Evolutionary conservation across 2,113 vertebrate genomes (phyloP), one percentile per base, ranked within the genome.

Genomic region (Mugil cephalus): DNA sequence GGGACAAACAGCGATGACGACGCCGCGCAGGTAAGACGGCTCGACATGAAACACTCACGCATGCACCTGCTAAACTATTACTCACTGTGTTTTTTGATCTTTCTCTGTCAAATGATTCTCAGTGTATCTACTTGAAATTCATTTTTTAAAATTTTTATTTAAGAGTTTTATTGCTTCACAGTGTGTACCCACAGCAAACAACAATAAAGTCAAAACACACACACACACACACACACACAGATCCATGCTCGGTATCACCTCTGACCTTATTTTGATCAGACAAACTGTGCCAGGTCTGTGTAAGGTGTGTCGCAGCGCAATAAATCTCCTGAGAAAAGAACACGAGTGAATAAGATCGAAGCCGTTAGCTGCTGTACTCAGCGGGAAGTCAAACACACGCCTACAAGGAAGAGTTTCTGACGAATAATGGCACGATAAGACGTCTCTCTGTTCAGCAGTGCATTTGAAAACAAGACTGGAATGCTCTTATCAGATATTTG

Each of bases 281-380:
- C 72, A 80, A 82, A 82, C 79, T 86, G 64, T 86, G 80, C 77
- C 87, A 85, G 56, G 43, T 75, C 40, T 18, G 12, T 46, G 42
- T n/a, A 77, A 87, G 90, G 90, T 68, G 90, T 87, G 90, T 85
- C 80, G 5, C 42, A n/a, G 7, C 13, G 74, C 79, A 65, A 88
- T 89, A 90, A 89, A 90, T 71, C 50, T 67, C 14, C 62, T 11
- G 34, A 77, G 74, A 70, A 85, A 79, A 70, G 67, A 84, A 85
- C 83, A 83, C 2, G 60, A 56, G 65, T 64, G 54, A 74, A 85
- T 85, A 58, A 70, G 69, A 74, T 61, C 69, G 46, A 61, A 66
- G 76, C 58, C 14, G 39, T 81, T 77, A 48, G 70, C 74, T 61
- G 65, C 56, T 68, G 64, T 7, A 54, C 56, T 77, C 74, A 71